Percentiles rank a stretch among this genome's conserved stretches.
Evolutionary conservation across 1,140 invertebrate species (phyloP).

Genomic region (Scaptomyza montana): DNA sequence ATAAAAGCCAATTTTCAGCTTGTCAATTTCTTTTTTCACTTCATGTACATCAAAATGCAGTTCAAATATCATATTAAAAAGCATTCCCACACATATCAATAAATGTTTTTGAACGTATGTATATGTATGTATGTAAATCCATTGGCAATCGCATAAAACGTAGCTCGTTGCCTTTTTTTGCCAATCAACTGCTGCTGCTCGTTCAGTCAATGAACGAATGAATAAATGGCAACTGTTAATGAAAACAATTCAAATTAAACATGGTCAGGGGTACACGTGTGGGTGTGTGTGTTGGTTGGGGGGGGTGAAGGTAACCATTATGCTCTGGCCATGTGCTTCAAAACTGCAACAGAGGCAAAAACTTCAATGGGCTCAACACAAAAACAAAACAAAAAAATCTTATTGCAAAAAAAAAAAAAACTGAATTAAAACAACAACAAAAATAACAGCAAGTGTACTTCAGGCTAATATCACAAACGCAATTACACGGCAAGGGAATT

Average conservation of each 20-base stretch:
- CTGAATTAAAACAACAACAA: constrained; percentile 2
- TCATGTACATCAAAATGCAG: constrained; percentile 44
- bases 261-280: constrained; percentile 31
- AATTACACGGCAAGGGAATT: constrained; percentile 64
- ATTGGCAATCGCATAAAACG: constrained; percentile 10
- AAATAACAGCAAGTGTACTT: constrained; percentile 65
- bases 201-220: constrained; percentile 67
- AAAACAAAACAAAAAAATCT: constrained; percentile 19
- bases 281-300: background rate
- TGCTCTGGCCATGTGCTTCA: constrained; percentile 53
- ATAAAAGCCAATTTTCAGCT: constrained; percentile 30
- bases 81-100: constrained; percentile 4
- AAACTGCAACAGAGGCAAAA: constrained; percentile 72
- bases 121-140: too few relatives aligned
- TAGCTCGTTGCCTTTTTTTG: constrained; percentile 41
- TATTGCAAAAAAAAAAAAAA: constrained; percentile 13
- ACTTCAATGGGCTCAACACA: constrained; percentile 61
- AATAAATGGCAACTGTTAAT: constrained; percentile 81
- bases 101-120: background rate
- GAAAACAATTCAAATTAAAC: constrained; percentile 82
- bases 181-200: constrained; percentile 66
- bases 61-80: constrained; percentile 66
- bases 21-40: constrained; percentile 55
- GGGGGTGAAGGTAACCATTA: background rate
- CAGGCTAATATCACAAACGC: constrained; percentile 81